Base-by-base conservation (phyloP, 2,113 vertebrate genomes). In the Phyllostomus discolor region DNA sequence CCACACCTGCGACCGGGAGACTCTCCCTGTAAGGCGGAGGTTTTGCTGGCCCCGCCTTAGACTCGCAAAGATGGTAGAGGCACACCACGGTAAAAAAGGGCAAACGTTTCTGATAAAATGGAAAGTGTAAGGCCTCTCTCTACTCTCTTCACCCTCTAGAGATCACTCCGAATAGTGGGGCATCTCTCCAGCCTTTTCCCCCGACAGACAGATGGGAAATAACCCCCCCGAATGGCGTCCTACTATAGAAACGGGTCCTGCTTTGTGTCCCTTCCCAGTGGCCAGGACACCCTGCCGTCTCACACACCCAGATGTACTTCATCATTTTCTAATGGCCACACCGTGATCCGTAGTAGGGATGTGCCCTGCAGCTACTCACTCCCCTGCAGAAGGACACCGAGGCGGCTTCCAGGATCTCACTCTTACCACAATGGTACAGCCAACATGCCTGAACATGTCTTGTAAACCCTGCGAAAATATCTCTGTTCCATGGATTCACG, bases 151-250 rank as follows among this genome's bases (percentile, higher is more conserved):
- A 24, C 38, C 15, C n/a, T 75, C 69, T 33, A 7, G 54, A 73
- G 50, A n/a, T 19, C 64, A 73, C 46, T 79, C 28, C 46, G 26
- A 50, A 86, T 4, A 81, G 67, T 24, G n/a, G 0, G 66, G 70
- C 22, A 38, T 59, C 73, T 50, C 17, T 28, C 64, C 31, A 35
- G 46, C 43, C 38, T 66, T 79, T 59, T 19, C 66, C 72, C 72
- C 72, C 43, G 20, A 57, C 10, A 64, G 15, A 76, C 87, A 95
- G 38, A 79, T n/a, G 35, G 41, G 67, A 88, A 96, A 17, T 10
- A 35, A 50, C 9, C 33, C 8, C 8, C 28, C 87, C 5, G 10
- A 62, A 48, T 8, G 4, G 70, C 46, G 43, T 73, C 52, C 31
- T 4, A 17, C n/a, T 28, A 5, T 24, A 46, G 15, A 59, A 43